These are phyloP conservation scores for Patella pellucida DNA, from an alignment of 2,888 invertebrate genomes.

Conservation along the genomic window DNA sequence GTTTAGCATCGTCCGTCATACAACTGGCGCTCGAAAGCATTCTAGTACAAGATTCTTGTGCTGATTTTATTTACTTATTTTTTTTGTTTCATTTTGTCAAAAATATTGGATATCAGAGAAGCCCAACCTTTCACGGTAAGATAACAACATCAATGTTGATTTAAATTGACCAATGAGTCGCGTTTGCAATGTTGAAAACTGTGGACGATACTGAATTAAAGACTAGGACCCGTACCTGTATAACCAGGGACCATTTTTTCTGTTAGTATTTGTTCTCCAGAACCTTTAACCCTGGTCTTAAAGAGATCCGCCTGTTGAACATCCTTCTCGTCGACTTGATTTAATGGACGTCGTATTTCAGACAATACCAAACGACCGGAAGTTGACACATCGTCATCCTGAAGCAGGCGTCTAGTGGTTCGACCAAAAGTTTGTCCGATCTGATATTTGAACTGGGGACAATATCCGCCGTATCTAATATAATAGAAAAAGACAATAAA, in stretches of 20 bases:
- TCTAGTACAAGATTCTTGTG: not conserved
- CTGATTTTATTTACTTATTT: too few relatives aligned
- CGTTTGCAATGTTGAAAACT: too few relatives aligned
- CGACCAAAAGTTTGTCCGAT: conserved; percentile 65
- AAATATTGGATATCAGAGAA: not conserved
- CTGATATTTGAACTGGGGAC: conserved; percentile 65
- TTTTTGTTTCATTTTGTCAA: too few relatives aligned
- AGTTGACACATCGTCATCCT: conserved; percentile 50
- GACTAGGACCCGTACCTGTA: conserved; percentile 43
- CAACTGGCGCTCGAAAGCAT: not conserved
- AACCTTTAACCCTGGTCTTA: conserved; percentile 50
- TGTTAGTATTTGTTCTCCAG: conserved; percentile 62
- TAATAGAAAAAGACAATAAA: too few relatives aligned
- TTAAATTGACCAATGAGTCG: too few relatives aligned
- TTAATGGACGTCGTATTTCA: conserved; percentile 39
- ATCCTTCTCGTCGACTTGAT: conserved; percentile 20
- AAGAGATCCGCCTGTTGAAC: conserved; percentile 39
- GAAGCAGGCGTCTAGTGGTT: conserved; percentile 54
- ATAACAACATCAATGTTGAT: too few relatives aligned
- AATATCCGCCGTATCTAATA: conserved; percentile 63
- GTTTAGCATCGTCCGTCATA: too few relatives aligned
- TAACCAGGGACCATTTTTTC: conserved; percentile 64
- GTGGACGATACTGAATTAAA: too few relatives aligned
- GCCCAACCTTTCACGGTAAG: too few relatives aligned
- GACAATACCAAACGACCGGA: conserved; percentile 58